Base-by-base conservation (phyloP, 2,797 vertebrate species). In the Todus mexicanus region DNA sequence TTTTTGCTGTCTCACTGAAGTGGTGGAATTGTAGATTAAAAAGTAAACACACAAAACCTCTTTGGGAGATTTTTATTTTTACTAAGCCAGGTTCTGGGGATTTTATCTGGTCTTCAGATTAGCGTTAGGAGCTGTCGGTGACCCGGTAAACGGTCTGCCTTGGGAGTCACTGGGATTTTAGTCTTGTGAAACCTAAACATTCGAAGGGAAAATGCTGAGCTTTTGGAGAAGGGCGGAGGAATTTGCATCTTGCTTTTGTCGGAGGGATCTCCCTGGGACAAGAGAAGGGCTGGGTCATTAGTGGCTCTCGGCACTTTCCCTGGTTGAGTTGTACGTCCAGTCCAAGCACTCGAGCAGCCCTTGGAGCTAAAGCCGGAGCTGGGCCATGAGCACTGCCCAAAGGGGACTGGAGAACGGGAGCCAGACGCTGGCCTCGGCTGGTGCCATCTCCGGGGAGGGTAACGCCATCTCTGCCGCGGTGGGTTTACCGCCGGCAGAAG, bases 1-100 rank as follows among this genome's bases (percentile, higher is more conserved):
- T 37, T 79, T 61, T 48, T 89, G 20, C 86, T 40, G 63, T 63
- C 73, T 86, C 87, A 71, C 83, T 25, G 37, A 87, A 84, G 74
- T 59, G 64, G 7, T 53, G 40, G 76, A 66, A 79, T 92, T 94
- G 87, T 43, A 89, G 92, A 82, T 79, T 71, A 68, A 77, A 71
- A 79, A 48, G 33, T 84, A 88, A 89, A 91, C 50, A 75, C 10
- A 4, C 45, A 40, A 59, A 65, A 65, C 60, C 69, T 81, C 1
- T 0, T 25, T 26, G 23, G 9, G 64, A 68, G 83, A 33, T 69
- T 20, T 31, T 15, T 48, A 51, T 14, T 20, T n/a, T 59, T 79
- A 60, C 74, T 31, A 72, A 64, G 64, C 77, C 65, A 48, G 18
- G 10, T 79, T 84, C 40, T 61, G 48, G 33, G 47, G 27, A 10